phyloP scores from a whole-genome alignment of 92 coral and sea anemone genomes.

The Epizoanthus scotinus region DNA sequence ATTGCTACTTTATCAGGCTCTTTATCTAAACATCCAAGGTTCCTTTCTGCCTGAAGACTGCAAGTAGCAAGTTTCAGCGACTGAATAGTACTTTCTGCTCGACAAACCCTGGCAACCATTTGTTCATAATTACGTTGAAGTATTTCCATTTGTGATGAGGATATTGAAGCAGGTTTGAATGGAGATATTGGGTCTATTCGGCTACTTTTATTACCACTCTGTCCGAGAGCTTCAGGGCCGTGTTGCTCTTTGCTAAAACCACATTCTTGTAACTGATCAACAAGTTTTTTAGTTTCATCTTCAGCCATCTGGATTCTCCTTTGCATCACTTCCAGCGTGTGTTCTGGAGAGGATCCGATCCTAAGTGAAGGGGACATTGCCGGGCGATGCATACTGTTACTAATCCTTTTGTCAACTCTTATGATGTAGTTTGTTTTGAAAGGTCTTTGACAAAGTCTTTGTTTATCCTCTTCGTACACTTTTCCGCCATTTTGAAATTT shows the following conservation, averaged over 20 bases:
- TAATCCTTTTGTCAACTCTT: slow-evolving; percentile 4
- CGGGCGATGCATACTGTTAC: slow-evolving; percentile 58
- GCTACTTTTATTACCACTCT: slow-evolving; percentile 47
- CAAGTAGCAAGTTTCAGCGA: slow-evolving; percentile 92
- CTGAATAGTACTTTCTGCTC: slow-evolving; percentile 96
- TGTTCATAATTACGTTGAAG: slow-evolving; percentile 87
- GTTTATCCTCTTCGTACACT: slow-evolving; percentile 35
- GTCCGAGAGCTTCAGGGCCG: slow-evolving; percentile 40
- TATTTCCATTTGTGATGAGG: slow-evolving; percentile 70
- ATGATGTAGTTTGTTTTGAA: slow-evolving; percentile 11
- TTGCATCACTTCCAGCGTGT: slow-evolving; percentile 94
- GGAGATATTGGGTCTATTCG: slow-evolving; percentile 86
- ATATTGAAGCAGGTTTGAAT: slow-evolving; percentile 62
- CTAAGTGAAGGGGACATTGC: slow-evolving; percentile 82
- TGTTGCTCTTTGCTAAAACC: slow-evolving; percentile 82
- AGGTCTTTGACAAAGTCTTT: slow-evolving; percentile 30
- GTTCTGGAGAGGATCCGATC: slow-evolving; percentile 81
- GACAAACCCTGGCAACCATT: slow-evolving; percentile 93
- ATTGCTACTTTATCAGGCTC: slow-evolving; percentile 56
- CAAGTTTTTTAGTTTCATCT: slow-evolving; percentile 90
- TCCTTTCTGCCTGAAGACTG: slow-evolving; percentile 90
- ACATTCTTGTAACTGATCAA: slow-evolving; percentile 84
- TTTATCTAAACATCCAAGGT: slow-evolving; percentile 59
- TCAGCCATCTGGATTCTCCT: slow-evolving; percentile 92
- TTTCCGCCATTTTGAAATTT: slow-evolving; percentile 53